These are phyloP conservation scores for Sarcophilus harrisii DNA, from an alignment of 2,797 vertebrate species.

Conservation along the genomic window DNA sequence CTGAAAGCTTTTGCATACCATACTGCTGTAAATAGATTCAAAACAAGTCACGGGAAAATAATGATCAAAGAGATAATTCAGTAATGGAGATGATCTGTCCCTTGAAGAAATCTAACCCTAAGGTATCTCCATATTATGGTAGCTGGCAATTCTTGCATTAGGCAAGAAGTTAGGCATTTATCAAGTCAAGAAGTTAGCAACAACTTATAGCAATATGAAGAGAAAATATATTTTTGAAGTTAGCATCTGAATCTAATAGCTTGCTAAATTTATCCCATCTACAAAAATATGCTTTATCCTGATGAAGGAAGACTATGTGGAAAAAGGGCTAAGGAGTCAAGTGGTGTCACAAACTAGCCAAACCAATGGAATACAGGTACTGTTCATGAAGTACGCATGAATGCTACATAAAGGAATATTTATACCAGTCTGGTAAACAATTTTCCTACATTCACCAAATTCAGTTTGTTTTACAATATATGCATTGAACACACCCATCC, in stretches of 20 bases:
- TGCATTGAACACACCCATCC: background rate
- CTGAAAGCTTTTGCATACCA: background rate
- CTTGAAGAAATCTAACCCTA: constrained; percentile 55
- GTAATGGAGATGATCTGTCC: background rate
- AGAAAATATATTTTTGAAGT: constrained; percentile 68
- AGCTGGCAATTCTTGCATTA: constrained; percentile 49
- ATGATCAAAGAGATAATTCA: constrained; percentile 37
- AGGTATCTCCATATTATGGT: constrained; percentile 6
- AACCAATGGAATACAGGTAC: background rate
- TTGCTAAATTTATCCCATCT: constrained; percentile 66
- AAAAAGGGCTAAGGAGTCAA: background rate
- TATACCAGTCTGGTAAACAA: background rate
- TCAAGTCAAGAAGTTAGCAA: constrained; percentile 71
- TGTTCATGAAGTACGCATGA: background rate
- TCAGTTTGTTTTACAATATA: background rate
- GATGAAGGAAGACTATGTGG: background rate
- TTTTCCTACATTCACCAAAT: background rate
- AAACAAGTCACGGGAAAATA: constrained; percentile 53
- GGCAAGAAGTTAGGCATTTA: constrained; percentile 66
- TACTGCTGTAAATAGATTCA: constrained; percentile 33
- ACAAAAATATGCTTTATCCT: background rate
- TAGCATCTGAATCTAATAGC: constrained; percentile 68
- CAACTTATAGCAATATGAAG: constrained; percentile 36
- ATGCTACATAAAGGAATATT: background rate
- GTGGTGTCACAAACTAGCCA: background rate